phyloP scores from a whole-genome alignment of 2,797 vertebrate species.

The Alcedo quadribrachys region DNA sequence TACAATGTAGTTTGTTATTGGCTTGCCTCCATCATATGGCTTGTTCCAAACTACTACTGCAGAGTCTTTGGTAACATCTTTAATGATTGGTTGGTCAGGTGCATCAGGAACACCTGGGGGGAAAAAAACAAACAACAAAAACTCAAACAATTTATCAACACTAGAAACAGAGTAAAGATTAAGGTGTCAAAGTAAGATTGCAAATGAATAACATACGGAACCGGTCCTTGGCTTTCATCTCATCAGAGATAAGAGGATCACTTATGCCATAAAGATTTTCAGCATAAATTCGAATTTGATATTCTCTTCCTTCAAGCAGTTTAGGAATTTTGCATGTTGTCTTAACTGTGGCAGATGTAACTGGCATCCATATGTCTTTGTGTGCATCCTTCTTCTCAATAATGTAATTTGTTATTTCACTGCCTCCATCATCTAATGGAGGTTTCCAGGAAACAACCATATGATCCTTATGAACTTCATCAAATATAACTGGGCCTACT shows the following conservation, averaged over 20 bases:
- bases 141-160: background rate
- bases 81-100: constrained; percentile 91
- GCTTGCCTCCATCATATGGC: constrained; percentile 95
- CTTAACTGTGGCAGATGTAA: constrained; percentile 91
- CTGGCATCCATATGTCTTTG: constrained; percentile 93
- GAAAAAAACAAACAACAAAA: background rate
- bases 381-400: constrained; percentile 93
- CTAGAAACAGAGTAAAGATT: background rate
- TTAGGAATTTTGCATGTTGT: constrained; percentile 95
- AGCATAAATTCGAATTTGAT: constrained; percentile 92
- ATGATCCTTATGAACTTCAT: constrained; percentile 94
- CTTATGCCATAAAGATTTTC: constrained; percentile 98
- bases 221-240: constrained; percentile 96
- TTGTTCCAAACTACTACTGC: constrained; percentile 93
- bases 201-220: constrained; percentile 86
- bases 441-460: constrained; percentile 98
- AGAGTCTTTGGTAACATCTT: constrained; percentile 91
- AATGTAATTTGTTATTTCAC: constrained; percentile 93
- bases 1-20: constrained; percentile 94
- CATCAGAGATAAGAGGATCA: constrained; percentile 93
- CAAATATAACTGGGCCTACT: constrained; percentile 93
- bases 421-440: constrained; percentile 93
- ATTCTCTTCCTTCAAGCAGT: constrained; percentile 92
- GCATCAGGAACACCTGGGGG: constrained; percentile 93
- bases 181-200: constrained; percentile 8